A percentile compares a stretch with the other conserved stretches of the same genome.
Conservation (phyloP, 2,797 vertebrate species). For the Manis javanica region DNA sequence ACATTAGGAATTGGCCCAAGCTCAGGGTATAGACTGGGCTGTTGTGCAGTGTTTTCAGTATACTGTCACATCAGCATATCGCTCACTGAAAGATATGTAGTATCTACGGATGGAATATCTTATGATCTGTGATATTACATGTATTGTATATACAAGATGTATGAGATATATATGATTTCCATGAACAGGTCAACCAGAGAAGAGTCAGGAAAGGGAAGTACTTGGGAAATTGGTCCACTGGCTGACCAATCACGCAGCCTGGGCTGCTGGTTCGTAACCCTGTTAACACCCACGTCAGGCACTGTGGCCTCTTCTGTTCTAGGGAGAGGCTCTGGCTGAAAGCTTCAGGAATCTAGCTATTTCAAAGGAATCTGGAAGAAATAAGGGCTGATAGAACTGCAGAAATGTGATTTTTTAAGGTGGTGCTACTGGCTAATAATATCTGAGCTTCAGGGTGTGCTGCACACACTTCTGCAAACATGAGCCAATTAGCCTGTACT, state of each 20-base stretch:
- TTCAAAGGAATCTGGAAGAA: constrained; percentile 26
- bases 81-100: neutral
- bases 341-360: neutral
- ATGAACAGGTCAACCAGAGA: neutral
- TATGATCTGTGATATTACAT: neutral
- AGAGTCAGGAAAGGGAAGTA: neutral
- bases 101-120: neutral
- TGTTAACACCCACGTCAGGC: neutral
- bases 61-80: neutral
- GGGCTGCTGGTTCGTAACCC: neutral
- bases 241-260: fast-evolving
- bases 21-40: neutral
- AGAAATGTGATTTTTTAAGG: neutral
- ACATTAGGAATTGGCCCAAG: neutral
- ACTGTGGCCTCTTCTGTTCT: neutral
- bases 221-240: neutral
- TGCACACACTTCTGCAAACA: constrained; percentile 50
- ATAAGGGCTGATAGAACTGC: neutral
- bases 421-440: constrained; percentile 36
- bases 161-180: neutral
- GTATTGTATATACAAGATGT: neutral
- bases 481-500: constrained; percentile 39
- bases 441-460: neutral
- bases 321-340: neutral
- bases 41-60: neutral